These are phyloP conservation scores for Lethrus apterus DNA, from an alignment of 1,140 invertebrate genomes.

Conservation along the genomic window DNA sequence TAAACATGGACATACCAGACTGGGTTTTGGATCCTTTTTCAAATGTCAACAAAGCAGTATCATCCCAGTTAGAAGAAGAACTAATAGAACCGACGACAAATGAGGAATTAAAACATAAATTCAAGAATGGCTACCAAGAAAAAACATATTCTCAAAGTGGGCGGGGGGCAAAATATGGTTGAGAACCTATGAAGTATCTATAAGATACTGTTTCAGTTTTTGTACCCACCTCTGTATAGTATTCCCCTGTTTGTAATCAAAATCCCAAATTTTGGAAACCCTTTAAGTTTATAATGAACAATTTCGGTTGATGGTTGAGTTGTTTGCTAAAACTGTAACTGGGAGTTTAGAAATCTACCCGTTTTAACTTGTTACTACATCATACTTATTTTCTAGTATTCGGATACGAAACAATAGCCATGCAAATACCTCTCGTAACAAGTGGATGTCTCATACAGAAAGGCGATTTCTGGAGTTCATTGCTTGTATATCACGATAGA, in stretches of 20 bases:
- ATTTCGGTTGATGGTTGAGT: too few species aligned
- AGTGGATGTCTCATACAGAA: constrained; percentile 23
- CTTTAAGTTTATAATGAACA: too few species aligned
- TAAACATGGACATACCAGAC: too few species aligned
- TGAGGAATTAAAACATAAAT: constrained; percentile 23
- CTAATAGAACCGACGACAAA: constrained; percentile 20
- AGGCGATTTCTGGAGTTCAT: constrained; percentile 31
- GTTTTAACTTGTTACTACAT: background rate
- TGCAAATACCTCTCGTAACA: constrained; percentile 34
- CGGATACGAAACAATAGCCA: constrained; percentile 25
- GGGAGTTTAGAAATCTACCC: background rate
- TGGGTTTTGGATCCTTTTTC: too few species aligned
- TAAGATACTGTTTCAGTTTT: too few species aligned
- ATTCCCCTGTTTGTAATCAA: too few species aligned
- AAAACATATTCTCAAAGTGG: too few species aligned
- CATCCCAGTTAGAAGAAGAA: constrained; percentile 19
- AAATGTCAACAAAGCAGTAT: constrained; percentile 2
- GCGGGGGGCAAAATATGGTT: too few species aligned
- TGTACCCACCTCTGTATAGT: too few species aligned
- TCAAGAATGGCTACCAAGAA: constrained; percentile 23
- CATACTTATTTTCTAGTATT: constrained; percentile 11
- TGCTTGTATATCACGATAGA: constrained; percentile 33
- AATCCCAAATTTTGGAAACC: too few species aligned
- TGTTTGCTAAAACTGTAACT: too few species aligned
- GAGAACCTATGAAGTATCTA: too few species aligned